Conservation (phyloP, 2,113 vertebrate genomes). For the Paratilapia polleni region DNA sequence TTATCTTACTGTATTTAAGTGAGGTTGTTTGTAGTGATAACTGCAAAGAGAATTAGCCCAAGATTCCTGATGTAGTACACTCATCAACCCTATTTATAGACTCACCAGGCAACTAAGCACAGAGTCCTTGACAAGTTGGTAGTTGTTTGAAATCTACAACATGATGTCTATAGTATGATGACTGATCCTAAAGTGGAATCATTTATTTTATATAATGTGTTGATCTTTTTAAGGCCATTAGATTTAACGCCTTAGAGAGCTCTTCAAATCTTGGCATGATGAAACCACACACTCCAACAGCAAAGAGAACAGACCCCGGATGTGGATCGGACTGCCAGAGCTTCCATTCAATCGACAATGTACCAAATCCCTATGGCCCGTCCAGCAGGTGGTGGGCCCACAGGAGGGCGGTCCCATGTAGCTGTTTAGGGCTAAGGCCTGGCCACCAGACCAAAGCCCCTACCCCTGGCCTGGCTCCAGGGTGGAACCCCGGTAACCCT, state of each 20-base stretch:
- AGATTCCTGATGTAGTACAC: not conserved
- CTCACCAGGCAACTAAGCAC: not conserved
- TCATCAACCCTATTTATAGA: not conserved
- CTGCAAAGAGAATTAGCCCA: not conserved
- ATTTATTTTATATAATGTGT: not conserved
- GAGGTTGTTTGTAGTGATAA: not conserved
- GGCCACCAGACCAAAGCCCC: not conserved
- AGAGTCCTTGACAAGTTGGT: not conserved
- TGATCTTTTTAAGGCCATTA: not conserved
- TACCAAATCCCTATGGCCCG: not conserved
- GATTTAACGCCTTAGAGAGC: not conserved
- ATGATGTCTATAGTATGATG: not conserved
- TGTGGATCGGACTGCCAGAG: not conserved
- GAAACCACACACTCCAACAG: not conserved
- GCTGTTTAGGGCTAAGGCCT: not conserved
- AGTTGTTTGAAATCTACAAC: not conserved
- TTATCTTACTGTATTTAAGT: not conserved
- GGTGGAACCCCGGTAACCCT: not conserved
- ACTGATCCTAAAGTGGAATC: not conserved
- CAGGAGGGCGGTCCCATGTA: not conserved
- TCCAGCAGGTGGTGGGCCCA: rapidly evolving
- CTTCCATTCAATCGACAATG: not conserved
- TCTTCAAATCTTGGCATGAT: not conserved
- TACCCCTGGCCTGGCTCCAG: not conserved
- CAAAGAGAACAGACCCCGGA: not conserved